Evolutionary conservation across 2,113 vertebrate genomes (phyloP), one percentile per base, ranked within the genome.

Genomic region (Phaethon lepturus): DNA sequence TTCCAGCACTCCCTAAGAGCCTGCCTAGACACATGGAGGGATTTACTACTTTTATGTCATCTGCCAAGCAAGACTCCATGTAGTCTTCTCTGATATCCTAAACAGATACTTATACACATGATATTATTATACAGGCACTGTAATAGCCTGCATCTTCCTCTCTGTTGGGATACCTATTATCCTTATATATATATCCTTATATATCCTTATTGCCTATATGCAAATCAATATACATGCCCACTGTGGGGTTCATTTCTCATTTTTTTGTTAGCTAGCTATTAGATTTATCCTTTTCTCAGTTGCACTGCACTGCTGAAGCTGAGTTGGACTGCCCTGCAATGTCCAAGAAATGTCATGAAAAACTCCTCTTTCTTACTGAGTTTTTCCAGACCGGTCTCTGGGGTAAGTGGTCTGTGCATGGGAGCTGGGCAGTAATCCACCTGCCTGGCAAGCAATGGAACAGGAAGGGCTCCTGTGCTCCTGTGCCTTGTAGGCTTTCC

Each of bases 381-480:
- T 28, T 84, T 76, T 50, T 81, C 42, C 73, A 85, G 8, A 42
- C 3, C 2, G 6, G 17, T 29, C 29, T 49, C 25, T 56, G 10
- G 40, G 5, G 8, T 49, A 47, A 59, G 17, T 29, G 12, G 28
- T 73, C 28, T 76, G 6, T n/a, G 17, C 13, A 12, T 38, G n/a
- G 26, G 17, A 93, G 24, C 14, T 59, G 11, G 28, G 44, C 29
- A 71, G 9, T n/a, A 25, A 71, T 20, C 7, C 16, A 29, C 26
- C 29, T 78, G 17, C 25, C 40, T n/a, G 33, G 31, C 26, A 72
- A 75, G 62, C 22, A 83, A 28, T 20, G 10, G 25, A 76, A 64
- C 10, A 59, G 19, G 9, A 49, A 44, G 1, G 0, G 29, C 17
- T 50, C 24, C 16, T 53, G 12, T 4, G 2, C 8, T 49, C 17